Conservation (phyloP, 2,797 vertebrate genomes). For the Rhyacichthys aspro region DNA sequence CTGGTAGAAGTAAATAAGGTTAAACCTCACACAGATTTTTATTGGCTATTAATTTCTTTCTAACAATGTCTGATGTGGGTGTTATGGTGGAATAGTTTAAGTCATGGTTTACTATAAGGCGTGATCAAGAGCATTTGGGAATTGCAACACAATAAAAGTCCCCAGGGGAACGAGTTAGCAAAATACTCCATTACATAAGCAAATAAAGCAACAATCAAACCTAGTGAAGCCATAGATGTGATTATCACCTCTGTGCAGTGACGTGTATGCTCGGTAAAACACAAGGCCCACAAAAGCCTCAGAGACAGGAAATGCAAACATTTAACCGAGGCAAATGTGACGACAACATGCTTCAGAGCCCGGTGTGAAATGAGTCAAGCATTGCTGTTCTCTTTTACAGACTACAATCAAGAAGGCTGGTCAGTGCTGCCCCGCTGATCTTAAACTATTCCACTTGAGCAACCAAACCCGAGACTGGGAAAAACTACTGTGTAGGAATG, state of each 20-base stretch:
- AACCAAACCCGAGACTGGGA: not conserved
- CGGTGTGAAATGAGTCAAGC: constrained; percentile 68
- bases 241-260: constrained; percentile 54
- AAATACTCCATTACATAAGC: constrained; percentile 54
- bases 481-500: constrained; percentile 1
- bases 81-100: constrained; percentile 25
- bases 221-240: constrained; percentile 22
- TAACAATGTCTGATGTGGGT: constrained; percentile 29
- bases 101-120: constrained; percentile 12
- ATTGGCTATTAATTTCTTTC: constrained; percentile 13
- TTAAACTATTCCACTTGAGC: constrained; percentile 33
- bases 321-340: constrained; percentile 48
- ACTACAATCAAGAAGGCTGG: constrained; percentile 55
- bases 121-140: constrained; percentile 22
- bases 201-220: constrained; percentile 46
- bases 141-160: constrained; percentile 44
- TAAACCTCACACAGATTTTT: constrained; percentile 7
- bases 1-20: not conserved
- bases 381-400: constrained; percentile 36
- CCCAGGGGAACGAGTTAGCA: constrained; percentile 26
- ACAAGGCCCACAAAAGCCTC: constrained; percentile 42
- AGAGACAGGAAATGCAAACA: constrained; percentile 61
- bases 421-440: constrained; percentile 52
- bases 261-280: constrained; percentile 42
- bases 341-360: constrained; percentile 56